Conservation (phyloP, 2,888 invertebrate genomes). For the Scrobipalpa atriplicella region DNA sequence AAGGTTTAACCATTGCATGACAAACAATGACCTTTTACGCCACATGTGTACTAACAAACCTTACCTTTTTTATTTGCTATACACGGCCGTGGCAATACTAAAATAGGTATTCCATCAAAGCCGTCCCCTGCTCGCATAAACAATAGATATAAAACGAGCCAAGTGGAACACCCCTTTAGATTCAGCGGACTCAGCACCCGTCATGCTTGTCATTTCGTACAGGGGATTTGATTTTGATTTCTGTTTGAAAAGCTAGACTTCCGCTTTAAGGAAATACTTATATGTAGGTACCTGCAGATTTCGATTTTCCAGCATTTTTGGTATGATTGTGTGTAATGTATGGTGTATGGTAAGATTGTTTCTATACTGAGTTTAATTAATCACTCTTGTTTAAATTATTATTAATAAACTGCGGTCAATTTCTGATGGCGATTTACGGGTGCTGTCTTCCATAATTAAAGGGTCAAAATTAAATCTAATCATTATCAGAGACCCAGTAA, state of each 20-base stretch:
- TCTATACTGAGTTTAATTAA: no score
- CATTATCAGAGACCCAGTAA: no score
- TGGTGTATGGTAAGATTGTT: background rate
- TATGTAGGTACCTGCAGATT: slow-evolving; percentile 17
- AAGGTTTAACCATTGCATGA: background rate
- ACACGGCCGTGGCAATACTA: slow-evolving; percentile 28
- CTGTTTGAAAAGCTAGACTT: slow-evolving; percentile 38
- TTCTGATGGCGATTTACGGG: no score
- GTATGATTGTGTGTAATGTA: background rate
- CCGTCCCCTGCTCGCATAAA: slow-evolving; percentile 64
- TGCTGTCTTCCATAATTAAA: no score
- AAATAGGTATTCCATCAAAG: slow-evolving; percentile 68
- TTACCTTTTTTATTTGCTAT: slow-evolving; percentile 18
- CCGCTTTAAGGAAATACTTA: slow-evolving; percentile 25
- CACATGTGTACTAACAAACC: background rate
- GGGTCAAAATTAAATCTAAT: no score
- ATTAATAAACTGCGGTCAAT: no score
- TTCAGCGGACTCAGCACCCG: slow-evolving; percentile 67
- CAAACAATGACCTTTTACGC: background rate
- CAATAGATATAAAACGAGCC: slow-evolving; percentile 79
- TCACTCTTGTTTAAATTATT: no score
- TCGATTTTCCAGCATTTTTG: background rate
- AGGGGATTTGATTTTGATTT: slow-evolving; percentile 51
- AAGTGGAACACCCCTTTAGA: slow-evolving; percentile 76
- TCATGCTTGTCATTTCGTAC: slow-evolving; percentile 63